Percentiles rank a stretch among this genome's conserved stretches.
phyloP scores from a whole-genome alignment of 2,113 vertebrate species.

The Prinia subflava region DNA sequence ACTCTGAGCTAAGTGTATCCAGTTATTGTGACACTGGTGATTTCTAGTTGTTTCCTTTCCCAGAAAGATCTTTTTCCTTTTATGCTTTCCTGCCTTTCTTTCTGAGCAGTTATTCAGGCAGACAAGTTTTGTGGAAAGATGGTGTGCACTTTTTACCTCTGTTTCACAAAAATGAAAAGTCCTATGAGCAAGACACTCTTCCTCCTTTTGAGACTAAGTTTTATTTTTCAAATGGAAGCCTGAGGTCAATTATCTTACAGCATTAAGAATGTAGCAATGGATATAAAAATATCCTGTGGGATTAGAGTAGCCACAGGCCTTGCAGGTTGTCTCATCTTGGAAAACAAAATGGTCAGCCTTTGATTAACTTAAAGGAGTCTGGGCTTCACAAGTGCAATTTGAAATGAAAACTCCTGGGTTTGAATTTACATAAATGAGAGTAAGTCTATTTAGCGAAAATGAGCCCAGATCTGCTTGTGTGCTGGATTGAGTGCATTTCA shows the following conservation, averaged over 20 bases:
- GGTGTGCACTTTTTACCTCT: background rate
- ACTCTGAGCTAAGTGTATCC: background rate
- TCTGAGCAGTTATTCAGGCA: conserved; percentile 41
- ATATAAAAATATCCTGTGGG: background rate
- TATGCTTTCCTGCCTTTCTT: background rate
- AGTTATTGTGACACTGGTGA: conserved; percentile 23
- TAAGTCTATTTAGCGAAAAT: conserved; percentile 1
- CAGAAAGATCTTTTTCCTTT: background rate
- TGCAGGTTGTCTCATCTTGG: background rate
- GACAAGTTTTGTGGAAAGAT: conserved; percentile 1
- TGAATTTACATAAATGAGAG: background rate
- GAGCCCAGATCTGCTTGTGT: background rate
- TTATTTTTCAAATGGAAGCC: background rate
- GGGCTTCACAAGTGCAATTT: conserved; percentile 31
- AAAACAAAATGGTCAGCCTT: background rate
- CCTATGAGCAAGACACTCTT: background rate
- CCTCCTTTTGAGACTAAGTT: background rate
- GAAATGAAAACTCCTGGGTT: background rate
- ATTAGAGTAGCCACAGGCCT: background rate
- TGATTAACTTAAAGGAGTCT: background rate
- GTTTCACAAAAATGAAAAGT: background rate
- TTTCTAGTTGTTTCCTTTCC: conserved; percentile 14
- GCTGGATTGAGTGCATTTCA: background rate
- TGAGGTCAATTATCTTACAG: background rate
- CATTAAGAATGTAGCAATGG: background rate